Evolutionary conservation across 2,888 invertebrate genomes (phyloP), one percentile per base, ranked within the genome.

Genomic region (Cordylochernes scorpioides): DNA sequence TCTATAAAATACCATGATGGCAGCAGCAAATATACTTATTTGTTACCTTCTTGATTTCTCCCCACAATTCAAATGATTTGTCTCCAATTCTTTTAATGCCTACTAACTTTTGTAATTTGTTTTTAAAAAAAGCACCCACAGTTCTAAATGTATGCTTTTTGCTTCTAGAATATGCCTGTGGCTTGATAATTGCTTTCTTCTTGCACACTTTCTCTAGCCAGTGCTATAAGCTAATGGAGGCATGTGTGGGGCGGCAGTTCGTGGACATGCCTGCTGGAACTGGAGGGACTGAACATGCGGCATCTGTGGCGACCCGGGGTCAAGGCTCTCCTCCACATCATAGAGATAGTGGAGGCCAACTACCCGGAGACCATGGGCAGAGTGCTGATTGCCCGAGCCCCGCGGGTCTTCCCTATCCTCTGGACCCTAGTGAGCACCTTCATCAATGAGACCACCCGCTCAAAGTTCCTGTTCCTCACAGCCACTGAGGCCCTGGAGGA

Each of bases 361-460:
- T 88, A 88, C 57, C 86, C 86, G 1, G 86, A 88, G 59, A 86
- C 84, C 7, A 73, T 86, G 71, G 80, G 78, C 2, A 60, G 75
- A 19, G 74, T 86, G 36, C 62, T 86, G 33, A 77, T 88, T 32
- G 75, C 84, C 25, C 60, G 84, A 25, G 86, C 86, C 8, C 86
- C 86, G 1, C 60, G 86, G 38, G 82, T 86, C 27, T 88, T 88
- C 53, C 86, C 86, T 4, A 80, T 88, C 31, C 60, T 88, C 19
- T 88, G 86, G 86, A 86, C 86, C 0, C 66, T 88, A 33, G 74
- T 88, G 39, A 75, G 77, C 54, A 77, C 84, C 2, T 86, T 88
- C 52, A 88, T 88, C 45, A 82, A 86, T 55, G 86, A 86, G 52
- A 73, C 75, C 51, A 86, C 84, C 1, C 67, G 84, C 38, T 71